A percentile compares a stretch with the other conserved stretches of the same genome.
Conservation (phyloP, 2,797 vertebrate species). For the Semotilus atromaculatus region DNA sequence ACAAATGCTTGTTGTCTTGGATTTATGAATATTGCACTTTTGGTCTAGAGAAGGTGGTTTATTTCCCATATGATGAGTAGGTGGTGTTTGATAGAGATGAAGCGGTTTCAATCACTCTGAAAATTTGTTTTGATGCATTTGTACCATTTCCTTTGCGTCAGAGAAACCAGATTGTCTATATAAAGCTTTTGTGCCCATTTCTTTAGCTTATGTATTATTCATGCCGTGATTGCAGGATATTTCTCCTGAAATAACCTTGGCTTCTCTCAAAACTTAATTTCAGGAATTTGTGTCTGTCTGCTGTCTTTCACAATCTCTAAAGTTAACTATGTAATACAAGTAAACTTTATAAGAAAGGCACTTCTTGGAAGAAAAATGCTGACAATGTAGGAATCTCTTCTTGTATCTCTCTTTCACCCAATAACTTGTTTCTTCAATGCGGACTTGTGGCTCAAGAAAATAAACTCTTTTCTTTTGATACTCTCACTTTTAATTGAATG, state of each 20-base stretch:
- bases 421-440: not conserved
- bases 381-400: not conserved
- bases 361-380: constrained; percentile 16
- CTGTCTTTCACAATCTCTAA: constrained; percentile 5
- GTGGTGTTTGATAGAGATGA: constrained; percentile 24
- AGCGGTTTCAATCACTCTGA: not conserved
- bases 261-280: constrained; percentile 20
- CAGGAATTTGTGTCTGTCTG: not conserved
- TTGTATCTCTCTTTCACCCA: not conserved
- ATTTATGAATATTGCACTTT: constrained; percentile 61
- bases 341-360: not conserved
- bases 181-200: not conserved
- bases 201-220: constrained; percentile 22
- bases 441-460: not conserved
- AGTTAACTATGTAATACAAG: constrained; percentile 7
- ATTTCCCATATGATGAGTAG: constrained; percentile 53
- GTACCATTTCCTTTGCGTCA: not conserved
- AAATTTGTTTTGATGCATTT: constrained; percentile 40
- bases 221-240: constrained; percentile 13
- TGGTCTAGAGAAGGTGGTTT: constrained; percentile 36
- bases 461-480: not conserved
- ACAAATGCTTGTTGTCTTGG: constrained; percentile 64
- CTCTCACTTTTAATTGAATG: not conserved
- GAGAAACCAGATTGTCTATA: not conserved
- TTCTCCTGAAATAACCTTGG: constrained; percentile 28